Percentiles rank a stretch among this genome's conserved stretches.
These are phyloP conservation scores for Microchrysa polita DNA, from an alignment of 2,888 invertebrate genomes.

Conservation along the genomic window DNA sequence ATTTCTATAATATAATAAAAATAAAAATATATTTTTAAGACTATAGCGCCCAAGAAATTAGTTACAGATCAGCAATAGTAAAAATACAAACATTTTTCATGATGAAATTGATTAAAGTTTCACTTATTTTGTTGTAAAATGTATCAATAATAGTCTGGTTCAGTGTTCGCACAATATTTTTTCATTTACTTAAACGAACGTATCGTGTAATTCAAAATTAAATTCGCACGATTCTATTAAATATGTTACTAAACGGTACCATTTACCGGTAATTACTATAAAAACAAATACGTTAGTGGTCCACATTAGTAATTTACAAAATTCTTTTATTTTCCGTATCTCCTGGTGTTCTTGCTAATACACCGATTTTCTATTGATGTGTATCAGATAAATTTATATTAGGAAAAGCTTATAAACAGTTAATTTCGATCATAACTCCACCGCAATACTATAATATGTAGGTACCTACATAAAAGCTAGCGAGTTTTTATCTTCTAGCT, in stretches of 20 bases:
- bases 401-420: conserved; percentile 46
- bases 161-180: too few relatives aligned
- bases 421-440: conserved; percentile 46
- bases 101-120: too few relatives aligned
- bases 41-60: too few relatives aligned
- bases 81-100: too few relatives aligned
- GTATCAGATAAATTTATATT: conserved; percentile 24
- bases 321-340: background rate
- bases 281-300: background rate
- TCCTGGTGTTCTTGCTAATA: background rate
- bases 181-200: too few relatives aligned
- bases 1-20: too few relatives aligned
- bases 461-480: background rate
- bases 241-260: background rate
- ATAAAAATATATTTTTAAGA: too few relatives aligned
- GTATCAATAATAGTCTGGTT: too few relatives aligned
- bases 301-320: background rate
- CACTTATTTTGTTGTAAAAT: too few relatives aligned
- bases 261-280: background rate
- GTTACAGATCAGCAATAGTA: too few relatives aligned
- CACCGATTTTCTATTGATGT: background rate
- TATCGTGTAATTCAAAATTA: too few relatives aligned
- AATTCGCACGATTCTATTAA: too few relatives aligned
- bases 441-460: conserved; percentile 27
- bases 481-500: conserved; percentile 23